Evolutionary conservation across 2,888 invertebrate species (phyloP).

Genomic region (Chorisops tibialis): DNA sequence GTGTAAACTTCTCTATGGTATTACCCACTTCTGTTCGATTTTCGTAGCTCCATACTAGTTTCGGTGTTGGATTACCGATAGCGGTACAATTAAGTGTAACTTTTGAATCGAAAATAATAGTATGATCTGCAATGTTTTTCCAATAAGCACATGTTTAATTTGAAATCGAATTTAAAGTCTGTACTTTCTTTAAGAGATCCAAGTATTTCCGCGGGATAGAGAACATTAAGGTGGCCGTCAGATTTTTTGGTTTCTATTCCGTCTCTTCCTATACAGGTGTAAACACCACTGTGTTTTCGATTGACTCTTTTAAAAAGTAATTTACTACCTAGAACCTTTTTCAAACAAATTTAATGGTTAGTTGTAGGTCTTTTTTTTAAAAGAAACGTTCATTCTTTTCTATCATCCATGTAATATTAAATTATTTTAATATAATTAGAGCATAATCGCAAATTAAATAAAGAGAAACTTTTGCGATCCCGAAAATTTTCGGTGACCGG

Average conservation of each 20-base stretch:
- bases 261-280: conserved; percentile 61
- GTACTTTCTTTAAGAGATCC: neutral
- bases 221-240: conserved; percentile 55
- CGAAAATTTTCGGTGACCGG: no score
- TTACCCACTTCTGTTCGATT: neutral
- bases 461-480: no score
- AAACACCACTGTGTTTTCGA: conserved; percentile 44
- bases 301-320: neutral
- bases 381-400: no score
- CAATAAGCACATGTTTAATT: no score
- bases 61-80: conserved; percentile 53
- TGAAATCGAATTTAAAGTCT: neutral
- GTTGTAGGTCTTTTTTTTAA: no score
- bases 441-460: no score
- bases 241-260: conserved; percentile 57
- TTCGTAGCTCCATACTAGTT: conserved; percentile 36
- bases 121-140: conserved; percentile 38
- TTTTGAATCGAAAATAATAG: conserved; percentile 50
- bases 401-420: no score
- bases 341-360: neutral
- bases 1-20: neutral
- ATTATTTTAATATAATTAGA: no score
- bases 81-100: conserved; percentile 54
- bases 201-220: conserved; percentile 52
- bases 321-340: neutral